Evolutionary conservation across 2,113 vertebrate species (phyloP).

Genomic region (Rostratula benghalensis): DNA sequence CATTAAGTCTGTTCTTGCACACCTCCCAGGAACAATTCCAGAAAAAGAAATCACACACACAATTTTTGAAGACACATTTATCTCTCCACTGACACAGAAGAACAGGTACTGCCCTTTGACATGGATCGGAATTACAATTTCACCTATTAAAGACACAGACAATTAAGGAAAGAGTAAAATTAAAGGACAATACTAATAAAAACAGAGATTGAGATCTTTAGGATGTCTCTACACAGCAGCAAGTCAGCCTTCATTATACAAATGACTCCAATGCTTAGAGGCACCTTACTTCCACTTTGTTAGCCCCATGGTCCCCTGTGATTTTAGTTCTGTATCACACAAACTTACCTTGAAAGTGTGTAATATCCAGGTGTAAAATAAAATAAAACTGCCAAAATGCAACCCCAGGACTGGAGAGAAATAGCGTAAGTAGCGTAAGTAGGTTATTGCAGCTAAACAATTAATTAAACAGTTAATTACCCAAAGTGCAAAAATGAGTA

Average conservation of each 20-base stretch:
- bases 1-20: conserved; percentile 11
- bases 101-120: neutral
- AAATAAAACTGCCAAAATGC: neutral
- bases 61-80: neutral
- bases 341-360: neutral
- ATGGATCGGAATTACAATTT: neutral
- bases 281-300: neutral
- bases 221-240: neutral
- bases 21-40: neutral
- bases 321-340: neutral
- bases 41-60: neutral
- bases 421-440: neutral
- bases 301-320: neutral
- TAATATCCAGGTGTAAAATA: neutral
- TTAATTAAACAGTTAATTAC: neutral
- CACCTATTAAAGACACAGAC: neutral
- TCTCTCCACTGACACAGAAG: neutral
- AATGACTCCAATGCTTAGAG: neutral
- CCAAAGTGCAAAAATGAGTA: neutral
- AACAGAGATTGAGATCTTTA: neutral
- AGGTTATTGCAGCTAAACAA: neutral
- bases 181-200: neutral
- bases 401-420: neutral
- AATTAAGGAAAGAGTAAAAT: neutral
- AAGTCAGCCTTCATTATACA: neutral